Conservation (phyloP, 2,888 invertebrate species). For the Sicus ferrugineus region DNA sequence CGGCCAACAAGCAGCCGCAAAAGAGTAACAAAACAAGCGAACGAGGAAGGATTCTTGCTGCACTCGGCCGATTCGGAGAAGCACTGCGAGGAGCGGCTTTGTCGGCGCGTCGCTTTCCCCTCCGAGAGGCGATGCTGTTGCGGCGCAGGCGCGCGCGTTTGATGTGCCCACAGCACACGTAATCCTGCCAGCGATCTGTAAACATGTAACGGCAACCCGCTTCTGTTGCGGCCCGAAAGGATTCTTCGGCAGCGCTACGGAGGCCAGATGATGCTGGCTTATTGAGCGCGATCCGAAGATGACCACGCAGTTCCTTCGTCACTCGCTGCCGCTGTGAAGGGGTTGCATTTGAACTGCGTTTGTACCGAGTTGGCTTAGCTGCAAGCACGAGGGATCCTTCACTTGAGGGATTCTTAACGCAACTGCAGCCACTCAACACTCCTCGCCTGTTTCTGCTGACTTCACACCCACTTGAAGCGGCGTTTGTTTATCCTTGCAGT, state of each 20-base stretch:
- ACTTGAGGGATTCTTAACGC: constrained; percentile 9
- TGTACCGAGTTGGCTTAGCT: background rate
- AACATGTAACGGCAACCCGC: background rate
- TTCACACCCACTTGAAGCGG: background rate
- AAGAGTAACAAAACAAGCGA: background rate
- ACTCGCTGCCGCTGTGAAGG: constrained; percentile 29
- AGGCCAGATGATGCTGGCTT: background rate
- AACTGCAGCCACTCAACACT: constrained; percentile 40
- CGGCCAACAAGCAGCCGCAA: background rate
- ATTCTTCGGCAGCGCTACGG: too few relatives aligned
- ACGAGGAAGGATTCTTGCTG: background rate
- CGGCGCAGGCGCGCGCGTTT: too few relatives aligned
- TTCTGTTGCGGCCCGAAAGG: background rate
- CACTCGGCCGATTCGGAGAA: constrained; percentile 30
- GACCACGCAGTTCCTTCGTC: constrained; percentile 51
- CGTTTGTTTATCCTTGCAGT: constrained; percentile 32
- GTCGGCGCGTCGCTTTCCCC: constrained; percentile 17
- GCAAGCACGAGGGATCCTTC: constrained; percentile 31
- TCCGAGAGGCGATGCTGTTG: background rate
- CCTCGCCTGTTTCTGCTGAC: background rate
- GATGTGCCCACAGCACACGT: background rate
- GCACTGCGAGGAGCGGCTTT: constrained; percentile 24
- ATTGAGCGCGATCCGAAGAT: constrained; percentile 36
- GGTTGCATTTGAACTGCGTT: constrained; percentile 29
- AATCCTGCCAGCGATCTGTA: background rate